A percentile compares a stretch with the other conserved stretches of the same genome.
Evolutionary conservation across 2,113 vertebrate species (phyloP).

Genomic region (Chaetura pelagica): DNA sequence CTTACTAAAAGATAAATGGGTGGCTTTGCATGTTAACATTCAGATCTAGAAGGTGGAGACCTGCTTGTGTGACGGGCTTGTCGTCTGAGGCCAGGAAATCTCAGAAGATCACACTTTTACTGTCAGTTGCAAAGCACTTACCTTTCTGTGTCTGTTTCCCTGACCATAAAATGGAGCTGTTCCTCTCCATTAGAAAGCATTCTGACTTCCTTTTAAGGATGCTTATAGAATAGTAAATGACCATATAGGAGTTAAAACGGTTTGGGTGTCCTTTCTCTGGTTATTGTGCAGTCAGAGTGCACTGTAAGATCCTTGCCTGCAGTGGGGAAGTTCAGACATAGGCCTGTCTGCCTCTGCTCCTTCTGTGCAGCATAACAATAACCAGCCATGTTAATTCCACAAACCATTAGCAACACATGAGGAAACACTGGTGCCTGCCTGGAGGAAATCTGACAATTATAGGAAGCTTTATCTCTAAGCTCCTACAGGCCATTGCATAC

Average conservation of each 20-base stretch:
- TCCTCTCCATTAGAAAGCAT: slow-evolving; percentile 1
- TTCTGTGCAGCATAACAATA: slow-evolving; percentile 51
- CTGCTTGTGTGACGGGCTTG: neutral
- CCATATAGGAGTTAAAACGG: neutral
- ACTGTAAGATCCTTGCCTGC: slow-evolving; percentile 8
- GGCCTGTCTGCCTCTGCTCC: slow-evolving; percentile 37
- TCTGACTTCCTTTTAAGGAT: slow-evolving; percentile 18
- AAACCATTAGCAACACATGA: slow-evolving; percentile 67
- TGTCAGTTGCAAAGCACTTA: neutral
- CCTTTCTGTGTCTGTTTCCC: neutral
- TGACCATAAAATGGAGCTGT: neutral
- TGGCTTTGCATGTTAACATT: neutral
- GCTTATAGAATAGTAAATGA: slow-evolving; percentile 22
- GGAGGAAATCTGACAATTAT: slow-evolving; percentile 64
- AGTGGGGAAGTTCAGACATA: slow-evolving; percentile 7
- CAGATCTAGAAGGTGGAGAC: neutral
- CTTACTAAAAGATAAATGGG: neutral
- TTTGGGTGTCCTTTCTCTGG: slow-evolving; percentile 6
- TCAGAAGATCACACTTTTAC: neutral
- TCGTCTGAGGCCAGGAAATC: neutral
- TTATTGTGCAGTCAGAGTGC: slow-evolving; percentile 10
- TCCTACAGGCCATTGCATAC: slow-evolving; percentile 39
- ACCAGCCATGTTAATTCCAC: slow-evolving; percentile 61
- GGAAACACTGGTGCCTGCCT: slow-evolving; percentile 62
- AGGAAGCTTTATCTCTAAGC: slow-evolving; percentile 66